Evolutionary conservation across 2,888 invertebrate genomes (phyloP), one percentile per base, ranked within the genome.

Genomic region (Epirrhoe tristata): DNA sequence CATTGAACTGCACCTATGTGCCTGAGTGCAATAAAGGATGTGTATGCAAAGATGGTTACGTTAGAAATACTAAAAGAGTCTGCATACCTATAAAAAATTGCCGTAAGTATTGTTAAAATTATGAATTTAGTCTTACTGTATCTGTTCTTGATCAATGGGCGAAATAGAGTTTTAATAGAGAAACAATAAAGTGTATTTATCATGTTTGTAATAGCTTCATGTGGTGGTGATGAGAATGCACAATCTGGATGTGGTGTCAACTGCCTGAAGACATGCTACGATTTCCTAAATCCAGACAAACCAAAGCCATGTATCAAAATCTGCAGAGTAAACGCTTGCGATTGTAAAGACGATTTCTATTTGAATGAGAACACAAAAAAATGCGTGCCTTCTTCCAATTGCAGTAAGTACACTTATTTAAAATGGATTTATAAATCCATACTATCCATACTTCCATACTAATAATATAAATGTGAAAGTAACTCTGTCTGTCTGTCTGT

Each of bases 71-170:
- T 10, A 31, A 71, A 0, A 77, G 75, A 32, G 65, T 58, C 2
- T 85, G 84, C 54, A 71, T 82, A 59, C 76, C 78, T 36, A 60
- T 59, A 36, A 66, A 72, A 16, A 32, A 77, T 12, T 83, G 82
- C 54, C 74, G 83, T 83, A 70, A 78, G 80, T 77, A 50, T 8
- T 43, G 12, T 12, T 12, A 39, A 39, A 2, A 24, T 3, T 24
- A 24, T 24, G 24, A 24, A 24, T 24, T 24, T 24, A 24, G 24
- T 24, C 24, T 24, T 24, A 24, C 3, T 24, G 24, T 24, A 24
- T 24, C 24, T 24, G 24, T 24, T 24, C 24, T 24, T 24, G 24
- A 24, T 24, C 24, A 24, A 2, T 24, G 24, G 24, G 24, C 3
- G 24, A n/a, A n/a, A 24, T 24, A 2, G 24, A 24, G 24, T 3